These are phyloP conservation scores for Reinhardtius hippoglossoides DNA, from an alignment of 2,113 vertebrate genomes.

Conservation along the genomic window DNA sequence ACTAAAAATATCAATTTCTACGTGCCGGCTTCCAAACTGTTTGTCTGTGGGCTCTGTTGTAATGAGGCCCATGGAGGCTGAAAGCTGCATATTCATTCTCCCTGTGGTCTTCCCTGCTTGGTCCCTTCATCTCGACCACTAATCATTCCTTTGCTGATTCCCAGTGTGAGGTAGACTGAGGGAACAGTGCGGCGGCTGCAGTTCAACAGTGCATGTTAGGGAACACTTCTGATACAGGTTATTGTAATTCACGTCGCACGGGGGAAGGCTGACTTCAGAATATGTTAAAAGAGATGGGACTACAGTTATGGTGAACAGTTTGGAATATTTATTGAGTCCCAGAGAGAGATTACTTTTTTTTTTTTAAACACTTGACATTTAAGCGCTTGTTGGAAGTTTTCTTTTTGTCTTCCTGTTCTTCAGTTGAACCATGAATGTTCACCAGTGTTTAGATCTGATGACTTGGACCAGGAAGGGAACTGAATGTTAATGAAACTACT, in stretches of 20 bases:
- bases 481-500: slow-evolving; percentile 2
- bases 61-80: slow-evolving; percentile 67
- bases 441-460: neutral
- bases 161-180: slow-evolving; percentile 55
- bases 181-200: slow-evolving; percentile 47
- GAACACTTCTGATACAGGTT: slow-evolving; percentile 41
- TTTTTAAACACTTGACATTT: too few species aligned
- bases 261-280: slow-evolving; percentile 46
- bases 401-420: slow-evolving; percentile 6
- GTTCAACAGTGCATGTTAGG: slow-evolving; percentile 38
- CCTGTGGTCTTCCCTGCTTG: slow-evolving; percentile 29
- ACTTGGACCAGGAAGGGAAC: neutral
- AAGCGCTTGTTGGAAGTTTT: slow-evolving; percentile 13
- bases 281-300: slow-evolving; percentile 10
- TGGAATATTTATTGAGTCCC: neutral
- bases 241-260: slow-evolving; percentile 51
- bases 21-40: neutral
- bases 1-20: slow-evolving; percentile 21
- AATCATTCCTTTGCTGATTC: slow-evolving; percentile 57
- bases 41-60: slow-evolving; percentile 44
- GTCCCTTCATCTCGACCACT: slow-evolving; percentile 40
- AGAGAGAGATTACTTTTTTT: neutral
- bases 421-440: neutral
- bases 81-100: slow-evolving; percentile 50
- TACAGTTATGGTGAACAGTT: slow-evolving; percentile 6